These are phyloP conservation scores for Tachysurus fulvidraco DNA, from an alignment of 2,113 vertebrate genomes.

Conservation along the genomic window DNA sequence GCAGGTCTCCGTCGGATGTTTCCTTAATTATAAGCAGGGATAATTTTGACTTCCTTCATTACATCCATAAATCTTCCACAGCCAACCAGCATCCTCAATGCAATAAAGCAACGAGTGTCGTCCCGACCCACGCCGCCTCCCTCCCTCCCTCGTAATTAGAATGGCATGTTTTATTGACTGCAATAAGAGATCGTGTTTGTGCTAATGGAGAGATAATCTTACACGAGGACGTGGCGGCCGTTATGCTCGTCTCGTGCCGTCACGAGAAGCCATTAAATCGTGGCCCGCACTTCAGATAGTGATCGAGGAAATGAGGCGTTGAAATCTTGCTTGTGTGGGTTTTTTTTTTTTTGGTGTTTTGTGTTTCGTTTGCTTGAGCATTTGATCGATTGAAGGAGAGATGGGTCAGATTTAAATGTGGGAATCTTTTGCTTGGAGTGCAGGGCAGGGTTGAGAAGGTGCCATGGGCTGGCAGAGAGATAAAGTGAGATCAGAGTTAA, in stretches of 20 bases:
- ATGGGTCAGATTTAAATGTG: background rate
- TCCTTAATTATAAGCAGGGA: conserved; percentile 28
- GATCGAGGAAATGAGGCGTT: conserved; percentile 48
- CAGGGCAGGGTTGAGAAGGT: background rate
- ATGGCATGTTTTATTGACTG: conserved; percentile 57
- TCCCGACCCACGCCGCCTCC: conserved; percentile 29
- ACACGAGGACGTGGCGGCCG: conserved; percentile 45
- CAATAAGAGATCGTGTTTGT: conserved; percentile 55
- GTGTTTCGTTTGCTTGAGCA: background rate
- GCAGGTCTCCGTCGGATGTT: background rate
- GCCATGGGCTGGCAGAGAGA: background rate
- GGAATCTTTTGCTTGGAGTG: background rate
- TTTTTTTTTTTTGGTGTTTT: background rate
- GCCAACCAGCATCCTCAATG: conserved; percentile 14
- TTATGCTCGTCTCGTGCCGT: conserved; percentile 32
- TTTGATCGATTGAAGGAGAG: conserved; percentile 5
- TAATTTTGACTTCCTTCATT: conserved; percentile 33
- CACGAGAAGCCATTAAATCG: conserved; percentile 51
- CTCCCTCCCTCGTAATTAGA: conserved; percentile 47
- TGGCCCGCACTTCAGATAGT: conserved; percentile 37
- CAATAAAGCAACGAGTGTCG: conserved; percentile 7
- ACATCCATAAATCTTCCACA: conserved; percentile 23
- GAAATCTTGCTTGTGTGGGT: conserved; percentile 41
- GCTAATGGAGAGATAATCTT: conserved; percentile 53
- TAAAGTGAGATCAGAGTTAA: background rate